These are phyloP conservation scores for Paedocypris sp. DNA, from an alignment of 2,113 vertebrate species.

Conservation along the genomic window DNA sequence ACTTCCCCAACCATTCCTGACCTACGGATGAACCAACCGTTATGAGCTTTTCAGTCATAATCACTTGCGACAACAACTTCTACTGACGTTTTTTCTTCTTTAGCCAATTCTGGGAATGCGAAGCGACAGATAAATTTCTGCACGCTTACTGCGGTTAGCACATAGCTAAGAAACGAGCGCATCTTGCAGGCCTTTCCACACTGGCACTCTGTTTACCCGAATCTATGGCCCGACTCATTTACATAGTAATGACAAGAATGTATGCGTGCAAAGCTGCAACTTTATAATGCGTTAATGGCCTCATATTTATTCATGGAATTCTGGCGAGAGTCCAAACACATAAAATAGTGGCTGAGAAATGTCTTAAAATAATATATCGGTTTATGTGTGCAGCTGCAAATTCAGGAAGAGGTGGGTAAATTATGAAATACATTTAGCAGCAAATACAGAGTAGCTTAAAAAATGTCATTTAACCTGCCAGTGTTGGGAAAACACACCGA, in stretches of 20 bases:
- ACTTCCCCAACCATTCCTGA: too few relatives aligned
- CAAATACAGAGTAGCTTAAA: not conserved
- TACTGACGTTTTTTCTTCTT: not conserved
- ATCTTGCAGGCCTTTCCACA: slow-evolving; percentile 47
- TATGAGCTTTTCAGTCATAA: slow-evolving; percentile 4
- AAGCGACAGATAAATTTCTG: slow-evolving; percentile 1
- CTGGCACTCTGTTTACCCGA: slow-evolving; percentile 56
- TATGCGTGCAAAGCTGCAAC: slow-evolving; percentile 51
- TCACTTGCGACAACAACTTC: not conserved
- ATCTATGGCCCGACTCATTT: slow-evolving; percentile 49
- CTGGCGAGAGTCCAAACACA: slow-evolving; percentile 44
- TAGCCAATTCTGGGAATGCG: not conserved
- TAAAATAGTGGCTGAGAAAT: slow-evolving; percentile 30
- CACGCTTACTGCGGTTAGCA: not conserved
- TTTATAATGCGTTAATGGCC: slow-evolving; percentile 54
- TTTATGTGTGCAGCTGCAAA: not conserved
- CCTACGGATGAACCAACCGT: too few relatives aligned
- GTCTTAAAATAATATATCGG: not conserved
- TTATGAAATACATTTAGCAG: not conserved
- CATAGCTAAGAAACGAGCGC: slow-evolving; percentile 19
- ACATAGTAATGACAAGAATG: slow-evolving; percentile 57
- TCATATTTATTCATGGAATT: slow-evolving; percentile 63
- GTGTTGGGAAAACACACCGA: too few relatives aligned
- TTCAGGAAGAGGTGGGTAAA: not conserved
- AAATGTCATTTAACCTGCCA: not conserved